Evolutionary conservation across 2,888 invertebrate genomes (phyloP).

Genomic region (Embidobia sp.): DNA sequence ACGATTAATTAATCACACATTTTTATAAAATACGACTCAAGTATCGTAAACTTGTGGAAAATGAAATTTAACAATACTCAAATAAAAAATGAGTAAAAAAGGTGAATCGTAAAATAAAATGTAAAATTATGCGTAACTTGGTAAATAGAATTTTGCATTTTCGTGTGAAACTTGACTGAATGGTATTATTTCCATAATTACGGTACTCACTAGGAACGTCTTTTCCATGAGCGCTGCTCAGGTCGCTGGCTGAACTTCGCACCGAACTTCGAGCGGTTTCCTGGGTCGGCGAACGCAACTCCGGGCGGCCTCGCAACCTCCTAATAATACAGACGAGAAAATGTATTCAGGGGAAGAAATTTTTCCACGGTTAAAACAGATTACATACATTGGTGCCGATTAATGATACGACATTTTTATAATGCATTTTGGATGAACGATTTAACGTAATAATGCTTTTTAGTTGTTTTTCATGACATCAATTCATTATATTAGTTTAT

Average conservation of each 20-base stretch:
- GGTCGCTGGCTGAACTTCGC: constrained; percentile 79
- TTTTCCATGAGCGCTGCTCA: constrained; percentile 78
- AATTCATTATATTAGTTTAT: too few species aligned
- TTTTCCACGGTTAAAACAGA: constrained; percentile 35
- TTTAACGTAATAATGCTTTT: too few species aligned
- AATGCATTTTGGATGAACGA: constrained; percentile 6
- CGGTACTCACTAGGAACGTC: constrained; percentile 76
- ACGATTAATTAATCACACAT: too few species aligned
- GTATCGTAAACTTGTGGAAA: too few species aligned
- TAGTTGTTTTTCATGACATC: too few species aligned
- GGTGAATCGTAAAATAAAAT: constrained; percentile 6
- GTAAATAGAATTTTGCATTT: constrained; percentile 25
- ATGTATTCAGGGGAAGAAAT: constrained; percentile 40
- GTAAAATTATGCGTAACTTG: constrained; percentile 24
- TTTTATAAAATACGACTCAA: too few species aligned
- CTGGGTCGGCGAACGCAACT: constrained; percentile 76
- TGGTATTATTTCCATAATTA: constrained; percentile 54
- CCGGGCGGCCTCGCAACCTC: constrained; percentile 76
- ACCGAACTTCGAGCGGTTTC: constrained; percentile 80
- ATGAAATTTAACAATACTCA: too few species aligned
- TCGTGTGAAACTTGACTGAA: constrained; percentile 30
- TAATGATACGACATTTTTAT: constrained; percentile 51
- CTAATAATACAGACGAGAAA: constrained; percentile 67
- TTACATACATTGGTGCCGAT: constrained; percentile 37
- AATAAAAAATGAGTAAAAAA: not conserved